Conservation (phyloP, 2,797 vertebrate genomes). For the Sciaenops ocellatus region DNA sequence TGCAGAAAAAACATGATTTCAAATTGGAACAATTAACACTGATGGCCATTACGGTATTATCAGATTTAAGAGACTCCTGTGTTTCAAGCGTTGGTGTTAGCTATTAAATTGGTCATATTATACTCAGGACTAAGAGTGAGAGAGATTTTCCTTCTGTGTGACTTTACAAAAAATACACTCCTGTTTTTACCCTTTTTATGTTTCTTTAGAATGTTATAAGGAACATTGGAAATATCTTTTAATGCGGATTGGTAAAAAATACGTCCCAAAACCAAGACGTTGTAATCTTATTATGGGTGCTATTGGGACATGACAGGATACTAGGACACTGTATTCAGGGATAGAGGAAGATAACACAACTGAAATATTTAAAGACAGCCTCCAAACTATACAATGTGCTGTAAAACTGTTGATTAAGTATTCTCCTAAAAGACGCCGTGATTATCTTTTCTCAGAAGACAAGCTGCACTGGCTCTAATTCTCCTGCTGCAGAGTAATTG, state of each 20-base stretch:
- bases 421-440: slow-evolving; percentile 54
- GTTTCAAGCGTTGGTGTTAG: not conserved
- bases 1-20: not conserved
- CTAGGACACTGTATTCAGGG: not conserved
- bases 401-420: slow-evolving; percentile 65
- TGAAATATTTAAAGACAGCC: slow-evolving; percentile 31
- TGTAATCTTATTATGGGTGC: slow-evolving; percentile 3
- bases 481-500: slow-evolving; percentile 73
- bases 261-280: not conserved
- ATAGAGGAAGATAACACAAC: slow-evolving; percentile 22
- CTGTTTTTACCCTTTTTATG: not conserved
- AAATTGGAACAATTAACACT: slow-evolving; percentile 2
- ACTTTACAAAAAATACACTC: not conserved
- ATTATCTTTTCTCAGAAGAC: slow-evolving; percentile 67
- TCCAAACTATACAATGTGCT: slow-evolving; percentile 38
- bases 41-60: not conserved
- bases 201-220: not conserved
- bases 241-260: not conserved
- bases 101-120: slow-evolving; percentile 1
- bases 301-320: not conserved
- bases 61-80: not conserved
- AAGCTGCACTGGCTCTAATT: slow-evolving; percentile 59
- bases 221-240: not conserved
- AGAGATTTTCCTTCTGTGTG: not conserved
- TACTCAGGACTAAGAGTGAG: not conserved